Conservation (phyloP, 2,113 vertebrate species). For the Pseudois nayaur region DNA sequence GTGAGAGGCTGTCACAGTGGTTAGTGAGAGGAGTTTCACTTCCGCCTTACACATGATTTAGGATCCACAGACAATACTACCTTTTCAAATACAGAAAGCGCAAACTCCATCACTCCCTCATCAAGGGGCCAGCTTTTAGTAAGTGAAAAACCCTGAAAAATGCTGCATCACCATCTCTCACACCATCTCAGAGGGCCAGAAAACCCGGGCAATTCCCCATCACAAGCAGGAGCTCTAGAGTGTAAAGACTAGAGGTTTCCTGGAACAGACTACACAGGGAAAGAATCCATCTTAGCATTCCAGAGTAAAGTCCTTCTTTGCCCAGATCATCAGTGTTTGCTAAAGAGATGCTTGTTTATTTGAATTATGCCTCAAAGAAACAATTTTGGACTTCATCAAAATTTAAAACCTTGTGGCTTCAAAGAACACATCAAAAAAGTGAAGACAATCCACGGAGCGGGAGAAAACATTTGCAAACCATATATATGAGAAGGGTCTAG, state of each 20-base stretch:
- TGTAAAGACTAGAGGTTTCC: background rate
- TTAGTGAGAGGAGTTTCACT: constrained; percentile 42
- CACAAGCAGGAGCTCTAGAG: background rate
- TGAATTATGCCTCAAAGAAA: background rate
- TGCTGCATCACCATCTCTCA: background rate
- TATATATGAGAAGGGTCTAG: background rate
- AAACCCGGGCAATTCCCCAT: background rate
- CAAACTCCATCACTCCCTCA: background rate
- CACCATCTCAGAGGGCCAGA: background rate
- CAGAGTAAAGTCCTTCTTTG: background rate
- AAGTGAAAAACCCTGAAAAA: background rate
- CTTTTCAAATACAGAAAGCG: background rate
- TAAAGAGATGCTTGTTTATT: background rate
- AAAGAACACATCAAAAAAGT: background rate
- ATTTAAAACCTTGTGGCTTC: background rate
- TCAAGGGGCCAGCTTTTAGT: background rate
- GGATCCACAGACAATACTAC: background rate
- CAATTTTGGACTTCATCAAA: background rate
- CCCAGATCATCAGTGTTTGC: background rate
- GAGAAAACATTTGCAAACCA: background rate
- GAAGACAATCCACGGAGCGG: background rate
- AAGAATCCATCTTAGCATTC: background rate
- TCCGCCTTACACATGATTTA: constrained; percentile 17
- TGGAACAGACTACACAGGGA: background rate
- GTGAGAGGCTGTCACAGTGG: constrained; percentile 30